phyloP scores from a whole-genome alignment of 2,888 invertebrate species.

The Ichneumoninae sp. region DNA sequence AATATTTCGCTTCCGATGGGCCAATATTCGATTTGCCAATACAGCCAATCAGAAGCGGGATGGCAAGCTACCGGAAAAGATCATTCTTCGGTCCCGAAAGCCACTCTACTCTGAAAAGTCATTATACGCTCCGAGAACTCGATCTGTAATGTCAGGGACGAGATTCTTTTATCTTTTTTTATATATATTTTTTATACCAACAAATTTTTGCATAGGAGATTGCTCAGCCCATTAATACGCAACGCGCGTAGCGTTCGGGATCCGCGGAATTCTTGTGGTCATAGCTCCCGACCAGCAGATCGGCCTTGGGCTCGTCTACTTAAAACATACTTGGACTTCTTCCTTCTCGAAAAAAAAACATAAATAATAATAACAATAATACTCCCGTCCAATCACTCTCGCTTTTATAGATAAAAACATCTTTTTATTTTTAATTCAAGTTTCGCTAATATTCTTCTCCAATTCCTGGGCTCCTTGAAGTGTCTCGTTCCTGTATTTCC shows the following conservation, averaged over 20 bases:
- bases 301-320: conserved; percentile 49
- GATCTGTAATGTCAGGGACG: conserved; percentile 73
- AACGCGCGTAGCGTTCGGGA: conserved; percentile 43
- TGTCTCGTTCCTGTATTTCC: conserved; percentile 29
- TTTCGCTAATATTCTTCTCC: conserved; percentile 28
- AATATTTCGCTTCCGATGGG: no score
- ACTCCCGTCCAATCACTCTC: conserved; percentile 13
- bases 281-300: conserved; percentile 30
- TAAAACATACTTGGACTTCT: conserved; percentile 47
- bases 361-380: background rate
- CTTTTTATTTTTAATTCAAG: conserved; percentile 31
- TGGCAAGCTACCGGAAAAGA: conserved; percentile 68
- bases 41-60: background rate
- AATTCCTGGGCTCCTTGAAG: conserved; percentile 27
- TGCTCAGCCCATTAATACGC: conserved; percentile 1
- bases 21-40: no score
- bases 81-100: conserved; percentile 37
- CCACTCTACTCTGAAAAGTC: conserved; percentile 24
- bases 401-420: conserved; percentile 3
- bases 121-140: conserved; percentile 51
- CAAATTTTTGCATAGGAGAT: conserved; percentile 41
- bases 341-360: conserved; percentile 41
- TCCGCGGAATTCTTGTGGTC: conserved; percentile 18
- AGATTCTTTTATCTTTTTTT: conserved; percentile 38
- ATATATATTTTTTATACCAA: background rate